These are phyloP conservation scores for Periplaneta americana DNA, from an alignment of 1,140 invertebrate species.

Conservation along the genomic window DNA sequence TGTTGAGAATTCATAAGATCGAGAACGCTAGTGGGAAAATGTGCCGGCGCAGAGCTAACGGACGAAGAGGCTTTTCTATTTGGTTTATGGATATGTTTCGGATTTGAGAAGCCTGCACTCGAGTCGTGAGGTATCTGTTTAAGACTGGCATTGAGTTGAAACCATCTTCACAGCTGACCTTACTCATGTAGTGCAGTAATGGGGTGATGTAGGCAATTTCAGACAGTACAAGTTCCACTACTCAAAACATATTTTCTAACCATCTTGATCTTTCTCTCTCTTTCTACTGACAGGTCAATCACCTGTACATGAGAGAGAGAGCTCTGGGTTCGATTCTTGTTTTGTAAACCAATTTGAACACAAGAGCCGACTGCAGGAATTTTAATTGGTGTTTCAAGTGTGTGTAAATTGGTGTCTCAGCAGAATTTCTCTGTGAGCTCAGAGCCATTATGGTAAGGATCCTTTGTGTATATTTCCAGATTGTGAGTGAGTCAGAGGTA, in stretches of 20 bases:
- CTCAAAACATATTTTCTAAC: neutral
- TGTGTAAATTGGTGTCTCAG: neutral
- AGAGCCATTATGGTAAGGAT: too few relatives aligned
- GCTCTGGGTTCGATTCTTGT: neutral
- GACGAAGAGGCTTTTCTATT: too few relatives aligned
- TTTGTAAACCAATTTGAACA: neutral
- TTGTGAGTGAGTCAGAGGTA: too few relatives aligned
- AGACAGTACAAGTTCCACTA: neutral
- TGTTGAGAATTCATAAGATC: too few relatives aligned
- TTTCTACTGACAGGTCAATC: neutral
- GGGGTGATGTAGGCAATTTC: neutral
- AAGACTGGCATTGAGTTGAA: neutral
- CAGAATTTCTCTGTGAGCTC: too few relatives aligned
- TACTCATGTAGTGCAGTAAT: neutral
- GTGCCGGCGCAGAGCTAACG: too few relatives aligned
- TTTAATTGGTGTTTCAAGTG: neutral
- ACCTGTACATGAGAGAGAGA: neutral
- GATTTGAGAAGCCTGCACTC: too few relatives aligned
- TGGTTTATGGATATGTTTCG: too few relatives aligned
- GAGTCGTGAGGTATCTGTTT: too few relatives aligned
- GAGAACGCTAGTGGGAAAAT: too few relatives aligned
- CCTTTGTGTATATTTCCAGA: too few relatives aligned
- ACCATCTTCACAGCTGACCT: neutral
- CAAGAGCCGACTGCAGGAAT: neutral
- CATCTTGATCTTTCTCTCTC: too few relatives aligned